Base-by-base conservation (phyloP, 37 sponge, comb jelly and placozoan genomes). In the Geodia barretti region DNA sequence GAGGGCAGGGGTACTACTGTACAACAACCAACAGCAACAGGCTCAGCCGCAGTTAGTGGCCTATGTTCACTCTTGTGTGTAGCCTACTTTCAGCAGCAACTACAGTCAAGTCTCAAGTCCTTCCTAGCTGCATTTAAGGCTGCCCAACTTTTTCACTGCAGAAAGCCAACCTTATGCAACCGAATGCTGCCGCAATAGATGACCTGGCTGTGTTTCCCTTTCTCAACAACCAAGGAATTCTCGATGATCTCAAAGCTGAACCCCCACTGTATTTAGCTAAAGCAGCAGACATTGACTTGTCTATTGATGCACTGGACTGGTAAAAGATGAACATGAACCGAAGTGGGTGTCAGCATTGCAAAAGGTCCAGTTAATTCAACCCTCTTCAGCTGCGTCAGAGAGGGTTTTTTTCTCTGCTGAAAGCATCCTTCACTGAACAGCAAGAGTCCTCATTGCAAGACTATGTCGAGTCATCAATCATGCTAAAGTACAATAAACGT, bases 401-500 rank as follows among this genome's bases (percentile, higher is more conserved):
- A 59, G 82, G 28, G 36, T 81, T 39, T 81, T n/a, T 81, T 42
- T 61, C 73, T 37, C 21, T 81, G 29, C 41, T 78, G 41, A 81
- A 81, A 20, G 38, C 41, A 17, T 72, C 34, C 21, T 72, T 72
- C 64, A 60, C 29, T 72, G 69, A 54, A 7, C 73, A 81, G 47
- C 73, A 81, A 60, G 25, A 35, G 7, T 69, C 37, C 38, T 36
- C 64, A 26, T 72, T 81, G 41, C 40, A 72, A 41, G 73, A 81
- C 66, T 81, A 81, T 39, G 64, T 72, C 26, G 82, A 81, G 70
- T 32, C 82, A 25, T 33, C 82, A 25, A 24, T 81, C 19, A 81
- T 72, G 69, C 41, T 81, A 14, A 62, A 72, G 72, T 81, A 78
- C 54, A 47, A 47, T 47, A 47, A 47, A 14, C 54, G 54, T 47